Percentiles rank a stretch among this genome's conserved stretches.
Evolutionary conservation across 2,888 invertebrate genomes (phyloP).

Genomic region (Trichopria drosophilae): DNA sequence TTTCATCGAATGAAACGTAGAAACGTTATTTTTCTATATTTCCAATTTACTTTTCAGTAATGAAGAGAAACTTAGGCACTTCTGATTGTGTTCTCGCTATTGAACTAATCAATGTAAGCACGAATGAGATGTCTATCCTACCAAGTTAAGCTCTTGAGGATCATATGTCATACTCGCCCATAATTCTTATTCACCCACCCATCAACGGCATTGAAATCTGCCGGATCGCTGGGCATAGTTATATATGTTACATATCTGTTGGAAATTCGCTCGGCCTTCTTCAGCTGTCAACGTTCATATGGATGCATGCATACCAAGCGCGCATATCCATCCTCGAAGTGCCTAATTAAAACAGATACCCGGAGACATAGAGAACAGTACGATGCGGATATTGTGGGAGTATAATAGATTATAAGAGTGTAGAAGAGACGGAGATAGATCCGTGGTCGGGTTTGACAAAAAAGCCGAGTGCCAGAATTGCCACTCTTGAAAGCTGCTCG

Average conservation of each 20-base stretch:
- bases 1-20: no score
- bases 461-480: slow-evolving; percentile 56
- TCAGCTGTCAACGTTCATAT: no score
- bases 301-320: no score
- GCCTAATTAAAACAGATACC: slow-evolving; percentile 62
- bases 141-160: no score
- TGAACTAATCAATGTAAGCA: no score
- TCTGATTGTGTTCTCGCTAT: no score
- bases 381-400: slow-evolving; percentile 15
- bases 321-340: slow-evolving; percentile 50
- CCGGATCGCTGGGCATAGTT: slow-evolving; percentile 51
- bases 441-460: slow-evolving; percentile 52
- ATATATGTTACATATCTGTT: no score
- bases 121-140: no score
- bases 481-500: slow-evolving; percentile 54
- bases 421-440: slow-evolving; percentile 50
- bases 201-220: slow-evolving; percentile 52
- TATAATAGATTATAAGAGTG: slow-evolving; percentile 51
- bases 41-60: no score
- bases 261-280: no score
- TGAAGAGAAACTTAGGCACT: no score
- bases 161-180: slow-evolving; percentile 49
- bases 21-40: no score
- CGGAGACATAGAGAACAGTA: slow-evolving; percentile 47
- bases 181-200: slow-evolving; percentile 57